Evolutionary conservation across 2,113 vertebrate species (phyloP), one percentile per base, ranked within the genome.

Genomic region (Chitala chitala): DNA sequence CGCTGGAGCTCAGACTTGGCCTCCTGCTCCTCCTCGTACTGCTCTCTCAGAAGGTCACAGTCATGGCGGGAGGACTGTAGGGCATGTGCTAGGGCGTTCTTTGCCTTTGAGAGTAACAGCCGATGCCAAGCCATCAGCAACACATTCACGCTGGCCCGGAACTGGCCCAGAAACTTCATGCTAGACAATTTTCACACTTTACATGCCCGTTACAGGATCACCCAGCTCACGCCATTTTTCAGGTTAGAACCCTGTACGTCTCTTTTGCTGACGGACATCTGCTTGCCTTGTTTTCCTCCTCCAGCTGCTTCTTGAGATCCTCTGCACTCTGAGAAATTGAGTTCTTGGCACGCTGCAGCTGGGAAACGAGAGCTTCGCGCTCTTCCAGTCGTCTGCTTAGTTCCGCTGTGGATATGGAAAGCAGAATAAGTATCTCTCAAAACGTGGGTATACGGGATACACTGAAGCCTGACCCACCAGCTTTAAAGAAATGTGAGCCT

Each of bases 21-120:
- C 83, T 97, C 95, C 2, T 88, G 89, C 76, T 97, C 95, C 82
- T 97, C 95, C 58, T 97, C 94, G 0, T 96, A 96, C 86, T 98
- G 95, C 83, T 97, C 95, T 70, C 94, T 87, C 80, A 98, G 89
- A 58, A 98, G 92, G 76, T 96, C 94, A 0, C 95, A 94, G 84
- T 97, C 94, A 0, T 96, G 95, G 17, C 93, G 85, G 44, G 94
- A 87, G 3, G 93, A 94, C 86, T 97, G 95, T 75, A 96, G 87
- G 0, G 95, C 90, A 0, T 97, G 95, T 58, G 94, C 94, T 86
- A 98, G 79, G 0, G 94, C 89, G 0, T 80, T 95, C 85, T 97
- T 96, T 26, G 93, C 86, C 96, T 97, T 81, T 31, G 29, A 38
- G 3, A 75, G 15, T 29, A 24, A 22, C 68, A n/a, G 10, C 53